Evolutionary conservation across 2,797 vertebrate species (phyloP), one percentile per base, ranked within the genome.

Genomic region (Scolopax bukidnonensis): DNA sequence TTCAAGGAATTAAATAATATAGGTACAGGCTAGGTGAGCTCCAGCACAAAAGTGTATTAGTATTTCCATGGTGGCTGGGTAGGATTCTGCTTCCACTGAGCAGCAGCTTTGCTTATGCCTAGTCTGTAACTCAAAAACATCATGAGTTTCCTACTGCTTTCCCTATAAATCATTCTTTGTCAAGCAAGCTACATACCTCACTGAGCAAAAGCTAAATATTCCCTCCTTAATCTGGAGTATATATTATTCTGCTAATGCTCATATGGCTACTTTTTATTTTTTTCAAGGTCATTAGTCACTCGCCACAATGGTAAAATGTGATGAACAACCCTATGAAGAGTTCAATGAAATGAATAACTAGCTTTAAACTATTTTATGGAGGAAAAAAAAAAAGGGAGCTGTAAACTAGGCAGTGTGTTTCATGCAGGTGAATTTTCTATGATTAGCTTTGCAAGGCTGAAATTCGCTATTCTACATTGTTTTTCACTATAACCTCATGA

Each of bases 291-390:
- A 84, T 95, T 96, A 97, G 95, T 97, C 86, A 92, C 77, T 97
- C 50, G 16, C 89, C 90, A 89, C 24, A 64, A 94, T 83, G 82
- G 89, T 87, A 92, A 94, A 89, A 93, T 40, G 84, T 96, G 93
- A 95, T 96, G 87, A 94, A 96, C 65, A 87, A 77, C 87, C 57
- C 87, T 87, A 91, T 91, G 93, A 93, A 87, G 89, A 92, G 90
- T 92, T 93, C 93, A 94, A 80, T 93, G 88, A 93, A 92, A 96
- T 93, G 84, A 97, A 83, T 87, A 94, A 97, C 81, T 96, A 95
- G 63, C 78, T 89, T 96, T 95, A 93, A 93, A 91, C 87, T 89
- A 54, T 80, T 94, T 87, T 36, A 75, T 70, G 28, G 50, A 3
- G 30, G 0, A 2, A 23, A 11, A 28, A 50, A 53, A 59, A 61